Percentiles rank a stretch among this genome's conserved stretches.
Evolutionary conservation across 2,797 vertebrate species (phyloP).

Genomic region (Falco naumanni): DNA sequence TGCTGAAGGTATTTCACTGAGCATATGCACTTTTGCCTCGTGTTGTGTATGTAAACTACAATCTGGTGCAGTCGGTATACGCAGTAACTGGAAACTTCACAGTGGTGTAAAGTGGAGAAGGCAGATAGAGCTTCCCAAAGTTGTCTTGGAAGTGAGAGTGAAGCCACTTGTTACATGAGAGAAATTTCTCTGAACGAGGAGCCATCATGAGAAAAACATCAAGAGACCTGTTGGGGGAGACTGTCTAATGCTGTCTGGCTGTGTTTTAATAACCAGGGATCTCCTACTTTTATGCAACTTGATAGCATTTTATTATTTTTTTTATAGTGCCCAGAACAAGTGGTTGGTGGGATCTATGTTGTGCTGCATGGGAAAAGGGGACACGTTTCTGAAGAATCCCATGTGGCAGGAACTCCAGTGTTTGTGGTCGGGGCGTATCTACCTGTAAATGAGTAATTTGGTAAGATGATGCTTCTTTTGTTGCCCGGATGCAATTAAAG

Average conservation of each 20-base stretch:
- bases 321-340: constrained; percentile 40
- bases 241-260: background rate
- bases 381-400: constrained; percentile 52
- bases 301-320: background rate
- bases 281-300: background rate
- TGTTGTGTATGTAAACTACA: background rate
- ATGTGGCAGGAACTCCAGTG: constrained; percentile 39
- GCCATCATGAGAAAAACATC: background rate
- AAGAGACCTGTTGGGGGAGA: background rate
- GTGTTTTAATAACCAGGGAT: background rate
- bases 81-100: background rate
- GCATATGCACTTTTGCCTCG: background rate
- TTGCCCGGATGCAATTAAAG: background rate
- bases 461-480: background rate
- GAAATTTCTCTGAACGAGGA: background rate
- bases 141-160: background rate
- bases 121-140: background rate
- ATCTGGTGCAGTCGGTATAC: fast-evolving
- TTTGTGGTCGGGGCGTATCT: constrained; percentile 47
- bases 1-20: background rate
- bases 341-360: constrained; percentile 46
- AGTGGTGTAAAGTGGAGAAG: background rate
- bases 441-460: constrained; percentile 60
- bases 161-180: background rate
- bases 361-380: constrained; percentile 60